Conservation (phyloP, 2,113 vertebrate genomes). For the Diadophis punctatus region DNA sequence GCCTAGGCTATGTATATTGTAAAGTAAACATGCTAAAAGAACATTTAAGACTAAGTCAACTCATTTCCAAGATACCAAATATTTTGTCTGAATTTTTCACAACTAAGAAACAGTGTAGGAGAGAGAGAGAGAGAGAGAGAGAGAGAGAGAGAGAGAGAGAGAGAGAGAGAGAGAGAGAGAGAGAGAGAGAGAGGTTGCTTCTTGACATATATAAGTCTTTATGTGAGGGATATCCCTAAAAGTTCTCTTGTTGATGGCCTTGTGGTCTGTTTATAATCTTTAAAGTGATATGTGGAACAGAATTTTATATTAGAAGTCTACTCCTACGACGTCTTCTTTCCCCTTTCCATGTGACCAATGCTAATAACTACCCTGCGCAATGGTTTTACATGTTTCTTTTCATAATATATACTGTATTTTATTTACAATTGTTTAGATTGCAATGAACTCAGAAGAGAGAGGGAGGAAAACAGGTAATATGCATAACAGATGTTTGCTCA, state of each 20-base stretch:
- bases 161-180: neutral
- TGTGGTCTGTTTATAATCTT: neutral
- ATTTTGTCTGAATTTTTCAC: neutral
- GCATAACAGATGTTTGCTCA: neutral
- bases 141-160: neutral
- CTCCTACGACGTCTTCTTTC: neutral
- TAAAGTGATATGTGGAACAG: neutral
- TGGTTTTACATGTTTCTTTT: neutral
- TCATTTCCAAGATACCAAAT: neutral
- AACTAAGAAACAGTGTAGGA: neutral
- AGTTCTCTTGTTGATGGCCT: neutral
- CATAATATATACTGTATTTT: neutral
- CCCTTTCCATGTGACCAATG: neutral
- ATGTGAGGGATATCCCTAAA: neutral
- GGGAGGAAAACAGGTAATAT: neutral
- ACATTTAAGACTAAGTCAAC: neutral
- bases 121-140: neutral
- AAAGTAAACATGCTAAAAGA: neutral
- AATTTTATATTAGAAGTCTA: neutral
- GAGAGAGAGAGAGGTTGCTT: neutral
- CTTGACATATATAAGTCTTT: neutral
- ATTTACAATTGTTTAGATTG: neutral
- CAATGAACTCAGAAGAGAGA: neutral
- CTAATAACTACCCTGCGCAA: neutral
- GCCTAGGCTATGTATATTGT: neutral